Evolutionary conservation across 2,113 vertebrate genomes (phyloP), one percentile per base, ranked within the genome.

Genomic region (Syngnathus scovelli): DNA sequence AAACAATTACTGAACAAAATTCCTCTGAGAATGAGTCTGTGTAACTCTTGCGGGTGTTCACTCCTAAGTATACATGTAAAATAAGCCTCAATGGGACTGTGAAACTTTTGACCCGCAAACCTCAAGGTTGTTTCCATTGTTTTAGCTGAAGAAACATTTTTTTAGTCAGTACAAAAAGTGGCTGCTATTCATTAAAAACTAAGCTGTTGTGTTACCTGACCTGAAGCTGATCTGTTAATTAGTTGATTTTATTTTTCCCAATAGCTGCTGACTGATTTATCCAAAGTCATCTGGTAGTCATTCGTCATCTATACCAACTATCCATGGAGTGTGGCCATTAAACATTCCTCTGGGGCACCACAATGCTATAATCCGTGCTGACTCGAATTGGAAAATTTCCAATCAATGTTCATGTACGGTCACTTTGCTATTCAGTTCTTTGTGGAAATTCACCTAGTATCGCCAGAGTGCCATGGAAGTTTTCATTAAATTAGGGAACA

Each of bases 1-100:
- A 61, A 69, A 66, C 59, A 62, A 46, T 70, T 66, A 46, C 21
- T 16, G 38, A 10, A 64, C 64, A 41, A 43, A 37, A 63, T 60
- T 7, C 56, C 38, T 68, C 54, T 49, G 55, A 16, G 49, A 61
- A 71, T 51, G 11, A 66, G 38, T 43, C 49, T 60, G 38, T 51
- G 38, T 58, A 3, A 64, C 1, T 43, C 12, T 9, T 21, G 48
- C 19, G 15, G 33, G 37, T 59, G 15, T 19, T 59, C 19, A n/a
- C 7, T 7, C 16, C n/a, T 12, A 43, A 43, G 41, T 11, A 55
- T 13, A 11, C 23, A 13, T 12, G 52, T 55, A 23, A 23, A 55
- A 55, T 12, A 55, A 55, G 52, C 21, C 21, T 23, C 52, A 55
- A 55, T 55, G 21, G 52, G 12, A 27, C 11, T 12, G 21, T 27